A percentile compares a stretch with the other conserved stretches of the same genome.
Conservation (phyloP, 2,113 vertebrate genomes). For the Oreochromis spilurus region DNA sequence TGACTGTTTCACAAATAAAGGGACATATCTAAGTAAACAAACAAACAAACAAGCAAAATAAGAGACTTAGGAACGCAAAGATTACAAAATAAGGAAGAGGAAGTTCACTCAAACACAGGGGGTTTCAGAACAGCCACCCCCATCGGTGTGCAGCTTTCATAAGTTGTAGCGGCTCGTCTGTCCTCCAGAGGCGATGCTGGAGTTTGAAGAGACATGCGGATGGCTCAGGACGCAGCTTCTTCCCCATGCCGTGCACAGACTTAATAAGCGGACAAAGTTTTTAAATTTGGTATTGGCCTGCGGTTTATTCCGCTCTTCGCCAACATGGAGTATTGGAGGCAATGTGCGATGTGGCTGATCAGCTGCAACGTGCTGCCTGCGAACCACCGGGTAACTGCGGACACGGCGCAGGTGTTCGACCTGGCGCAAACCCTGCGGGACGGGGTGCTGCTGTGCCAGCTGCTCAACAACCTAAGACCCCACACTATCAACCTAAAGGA, state of each 20-base stretch:
- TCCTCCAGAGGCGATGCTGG: conserved; percentile 12
- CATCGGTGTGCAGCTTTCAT: not conserved
- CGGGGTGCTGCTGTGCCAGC: conserved; percentile 88
- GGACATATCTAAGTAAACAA: not conserved
- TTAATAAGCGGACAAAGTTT: not conserved
- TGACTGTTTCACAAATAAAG: not conserved
- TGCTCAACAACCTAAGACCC: conserved; percentile 85
- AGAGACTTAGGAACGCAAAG: not conserved
- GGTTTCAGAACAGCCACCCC: not conserved
- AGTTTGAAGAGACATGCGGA: not conserved
- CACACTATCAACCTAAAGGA: conserved; percentile 85
- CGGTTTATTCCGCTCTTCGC: not conserved
- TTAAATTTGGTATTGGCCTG: not conserved
- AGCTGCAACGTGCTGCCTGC: conserved; percentile 84
- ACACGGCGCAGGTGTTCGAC: conserved; percentile 87
- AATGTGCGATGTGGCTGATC: conserved; percentile 89
- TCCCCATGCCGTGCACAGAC: not conserved
- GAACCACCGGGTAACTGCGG: conserved; percentile 87
- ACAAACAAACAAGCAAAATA: not conserved
- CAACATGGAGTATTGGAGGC: conserved; percentile 86
- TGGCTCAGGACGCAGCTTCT: not conserved
- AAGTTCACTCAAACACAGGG: not conserved
- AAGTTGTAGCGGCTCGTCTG: not conserved
- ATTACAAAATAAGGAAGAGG: conserved; percentile 28
- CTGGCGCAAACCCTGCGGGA: conserved; percentile 89